Percentiles rank a stretch among this genome's conserved stretches.
Evolutionary conservation across 2,888 invertebrate genomes (phyloP).

Genomic region (Scaptomyza tumidula): DNA sequence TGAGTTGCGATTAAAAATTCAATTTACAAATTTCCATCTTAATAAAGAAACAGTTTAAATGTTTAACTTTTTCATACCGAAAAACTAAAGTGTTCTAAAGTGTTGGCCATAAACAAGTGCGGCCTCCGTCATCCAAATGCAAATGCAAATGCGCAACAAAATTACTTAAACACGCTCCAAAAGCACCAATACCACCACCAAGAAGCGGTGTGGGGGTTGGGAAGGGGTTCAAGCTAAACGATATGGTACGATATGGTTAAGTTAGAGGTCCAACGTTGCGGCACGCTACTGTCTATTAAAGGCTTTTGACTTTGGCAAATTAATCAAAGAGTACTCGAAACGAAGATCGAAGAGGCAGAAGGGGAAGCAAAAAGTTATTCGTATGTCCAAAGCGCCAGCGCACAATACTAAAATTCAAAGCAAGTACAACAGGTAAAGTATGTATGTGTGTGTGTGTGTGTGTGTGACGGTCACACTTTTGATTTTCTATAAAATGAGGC

Average conservation of each 20-base stretch:
- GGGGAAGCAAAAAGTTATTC: conserved; percentile 23
- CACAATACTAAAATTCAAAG: conserved; percentile 38
- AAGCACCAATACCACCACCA: not conserved
- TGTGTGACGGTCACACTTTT: conserved; percentile 77
- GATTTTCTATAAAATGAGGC: conserved; percentile 78
- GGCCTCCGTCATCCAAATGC: conserved; percentile 73
- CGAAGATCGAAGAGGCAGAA: not conserved
- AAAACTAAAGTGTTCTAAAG: conserved; percentile 47
- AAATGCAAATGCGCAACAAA: conserved; percentile 75
- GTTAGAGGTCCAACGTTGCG: conserved; percentile 69
- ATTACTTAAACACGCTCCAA: conserved; percentile 60
- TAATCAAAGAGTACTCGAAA: conserved; percentile 57
- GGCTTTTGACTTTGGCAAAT: conserved; percentile 79
- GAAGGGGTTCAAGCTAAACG: conserved; percentile 36
- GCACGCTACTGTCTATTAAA: conserved; percentile 76
- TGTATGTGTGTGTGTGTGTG: conserved; percentile 37
- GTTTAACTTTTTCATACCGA: not conserved
- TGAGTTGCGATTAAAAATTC: not conserved
- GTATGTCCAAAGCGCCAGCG: conserved; percentile 63
- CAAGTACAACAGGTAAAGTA: conserved; percentile 35
- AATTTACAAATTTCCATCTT: not conserved
- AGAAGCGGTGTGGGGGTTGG: not conserved
- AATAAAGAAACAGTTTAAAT: not conserved
- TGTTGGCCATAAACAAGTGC: conserved; percentile 74
- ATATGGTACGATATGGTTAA: conserved; percentile 48